Evolutionary conservation across 2,888 invertebrate species (phyloP), one percentile per base, ranked within the genome.

Genomic region (Xanthia togata): DNA sequence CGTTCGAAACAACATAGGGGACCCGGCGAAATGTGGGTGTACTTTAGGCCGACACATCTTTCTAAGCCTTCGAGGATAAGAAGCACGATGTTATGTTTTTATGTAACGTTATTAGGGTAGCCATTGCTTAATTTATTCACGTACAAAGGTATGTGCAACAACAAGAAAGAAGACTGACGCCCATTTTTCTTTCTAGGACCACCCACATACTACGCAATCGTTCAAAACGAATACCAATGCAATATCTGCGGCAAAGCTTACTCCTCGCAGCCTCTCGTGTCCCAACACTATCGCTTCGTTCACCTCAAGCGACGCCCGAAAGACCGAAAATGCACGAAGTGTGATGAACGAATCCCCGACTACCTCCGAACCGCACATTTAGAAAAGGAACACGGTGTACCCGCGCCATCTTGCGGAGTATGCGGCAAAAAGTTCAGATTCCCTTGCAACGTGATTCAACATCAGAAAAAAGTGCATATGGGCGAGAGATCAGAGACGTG

Each of bases 401-500:
- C 91, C 0, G 93, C 94, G 0, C 95, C 95, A 0, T 86, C 86
- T 6, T 95, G 95, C 55, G 91, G 92, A 3, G 90, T 92, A 1
- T 95, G 95, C 68, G 91, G 90, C 6, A 94, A 93, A 76, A 93
- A 91, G 71, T 95, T 94, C 77, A 77, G 93, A 0, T 93, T 84
- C 55, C 93, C 92, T 0, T 91, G 90, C 64, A 87, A 92, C 26
- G 90, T 95, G 2, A 67, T 92, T 4, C 85, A 88, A 20, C 94
- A 94, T 62, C 94, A 94, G 47, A 92, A 91, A 76, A 91, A 91
- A 50, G 91, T 91, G 0, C 94, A 94, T 38, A 93, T 94, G 93
- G 91, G 91, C 0, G 93, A 93, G 60, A 93, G 87, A 77, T 95
- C 92, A 44, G 93, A 93, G 23, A 91, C 90, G 35, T 97, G 97